phyloP scores from a whole-genome alignment of 2,113 vertebrate genomes.

The Maccullochella peelii region DNA sequence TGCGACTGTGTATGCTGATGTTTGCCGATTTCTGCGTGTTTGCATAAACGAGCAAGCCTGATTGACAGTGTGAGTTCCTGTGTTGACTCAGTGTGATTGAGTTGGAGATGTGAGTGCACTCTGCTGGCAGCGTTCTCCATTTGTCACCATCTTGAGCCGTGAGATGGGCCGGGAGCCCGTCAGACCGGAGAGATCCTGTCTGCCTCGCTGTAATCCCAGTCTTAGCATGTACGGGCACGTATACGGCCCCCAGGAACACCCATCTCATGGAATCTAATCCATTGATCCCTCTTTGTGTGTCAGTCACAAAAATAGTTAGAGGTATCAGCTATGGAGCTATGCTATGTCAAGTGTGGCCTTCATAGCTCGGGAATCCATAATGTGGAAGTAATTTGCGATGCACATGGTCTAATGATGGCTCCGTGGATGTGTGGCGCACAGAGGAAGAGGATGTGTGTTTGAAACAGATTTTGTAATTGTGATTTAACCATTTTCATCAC shows the following conservation, averaged over 20 bases:
- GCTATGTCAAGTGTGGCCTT: conserved; percentile 85
- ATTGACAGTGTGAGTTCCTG: conserved; percentile 45
- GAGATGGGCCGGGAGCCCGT: conserved; percentile 69
- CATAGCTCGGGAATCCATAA: conserved; percentile 80
- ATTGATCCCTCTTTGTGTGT: conserved; percentile 89
- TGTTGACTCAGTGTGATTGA: conserved; percentile 83
- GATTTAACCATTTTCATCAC: neutral
- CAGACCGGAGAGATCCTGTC: conserved; percentile 77
- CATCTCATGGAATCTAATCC: conserved; percentile 88
- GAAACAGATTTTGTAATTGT: conserved; percentile 30
- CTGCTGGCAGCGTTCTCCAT: conserved; percentile 73
- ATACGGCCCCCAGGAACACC: conserved; percentile 78
- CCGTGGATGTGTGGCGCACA: neutral
- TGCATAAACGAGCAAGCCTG: conserved; percentile 52
- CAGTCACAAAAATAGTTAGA: conserved; percentile 86
- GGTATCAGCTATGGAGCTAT: conserved; percentile 80
- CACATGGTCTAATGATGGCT: conserved; percentile 48
- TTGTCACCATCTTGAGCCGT: conserved; percentile 76
- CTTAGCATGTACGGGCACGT: conserved; percentile 90
- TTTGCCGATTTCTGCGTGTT: conserved; percentile 41
- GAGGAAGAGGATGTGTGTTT: neutral
- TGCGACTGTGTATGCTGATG: conserved; percentile 18
- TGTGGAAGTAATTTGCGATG: conserved; percentile 80
- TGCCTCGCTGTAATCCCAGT: conserved; percentile 84
- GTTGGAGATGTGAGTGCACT: conserved; percentile 70